A percentile compares a stretch with the other conserved stretches of the same genome.
phyloP scores from a whole-genome alignment of 2,113 vertebrate species.

The Myanophis thanlyinensis region DNA sequence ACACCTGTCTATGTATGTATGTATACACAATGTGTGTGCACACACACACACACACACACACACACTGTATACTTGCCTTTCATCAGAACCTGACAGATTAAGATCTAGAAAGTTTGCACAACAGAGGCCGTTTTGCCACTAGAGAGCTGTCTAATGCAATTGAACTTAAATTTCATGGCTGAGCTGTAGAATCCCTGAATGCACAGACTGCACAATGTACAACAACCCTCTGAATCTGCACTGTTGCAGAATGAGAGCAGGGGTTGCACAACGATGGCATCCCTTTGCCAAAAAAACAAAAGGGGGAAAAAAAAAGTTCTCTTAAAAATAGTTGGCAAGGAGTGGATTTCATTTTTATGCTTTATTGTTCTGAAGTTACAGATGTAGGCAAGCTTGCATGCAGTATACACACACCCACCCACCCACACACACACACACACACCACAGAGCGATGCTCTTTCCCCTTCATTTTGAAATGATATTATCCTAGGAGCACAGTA shows the following conservation, averaged over 20 bases:
- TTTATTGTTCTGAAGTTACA: background rate
- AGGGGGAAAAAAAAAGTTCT: background rate
- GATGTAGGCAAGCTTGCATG: background rate
- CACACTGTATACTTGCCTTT: background rate
- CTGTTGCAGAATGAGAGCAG: background rate
- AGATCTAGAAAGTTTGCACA: background rate
- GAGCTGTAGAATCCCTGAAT: background rate
- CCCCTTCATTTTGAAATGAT: background rate
- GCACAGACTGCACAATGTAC: background rate
- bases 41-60: background rate
- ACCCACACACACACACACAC: background rate
- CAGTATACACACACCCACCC: background rate
- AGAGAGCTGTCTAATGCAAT: slow-evolving; percentile 21
- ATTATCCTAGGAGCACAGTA: background rate
- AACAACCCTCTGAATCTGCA: background rate
- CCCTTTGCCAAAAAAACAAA: background rate
- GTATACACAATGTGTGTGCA: too few species aligned
- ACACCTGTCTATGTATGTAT: too few species aligned
- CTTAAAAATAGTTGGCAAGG: background rate
- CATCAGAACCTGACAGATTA: background rate
- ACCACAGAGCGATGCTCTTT: background rate
- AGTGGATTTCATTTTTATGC: background rate
- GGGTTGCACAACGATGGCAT: too few species aligned
- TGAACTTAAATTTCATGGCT: background rate
- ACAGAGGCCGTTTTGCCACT: background rate